Base-by-base conservation (phyloP, 2,888 invertebrate species). In the Drosophila eohydei region DNA sequence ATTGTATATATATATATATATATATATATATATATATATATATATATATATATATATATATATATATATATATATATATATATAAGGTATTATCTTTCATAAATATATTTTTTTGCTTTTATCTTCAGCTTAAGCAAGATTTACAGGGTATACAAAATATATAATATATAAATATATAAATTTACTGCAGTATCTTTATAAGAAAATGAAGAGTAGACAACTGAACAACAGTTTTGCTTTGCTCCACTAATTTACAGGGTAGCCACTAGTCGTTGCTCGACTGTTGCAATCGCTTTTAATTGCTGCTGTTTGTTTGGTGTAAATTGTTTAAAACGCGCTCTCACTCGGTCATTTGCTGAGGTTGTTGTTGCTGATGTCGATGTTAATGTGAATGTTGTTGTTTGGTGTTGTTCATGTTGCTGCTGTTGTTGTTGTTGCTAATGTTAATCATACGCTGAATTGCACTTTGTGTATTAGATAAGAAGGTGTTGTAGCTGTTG, bases 391-490 rank as follows among this genome's bases (percentile, higher is more conserved):
- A 21, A 51, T 50, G 48, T 32, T 48, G 48, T n/a, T 48, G 48
- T 16, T 50, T 6, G 28, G 28, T 11, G 30, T 26, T 48, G 30
- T 7, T 21, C 3, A 11, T 51, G 58, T 48, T 66, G 63, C 16
- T 59, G 69, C 41, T 57, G 67, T 46, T 57, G 50, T 44, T 71
- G 57, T 48, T 69, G 62, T 48, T 71, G 79, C 73, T 83, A 70
- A 78, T 86, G 85, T 88, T 85, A 82, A 86, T 88, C 88, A 76
- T 75, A 77, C 83, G 88, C 86, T 88, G 86, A 88, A 83, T 85
- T 89, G 85, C 89, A 88, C 86, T 88, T 84, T 83, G 80, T 78
- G 59, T 71, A 70, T 87, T 88, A 89, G 80, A 87, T 87, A 89
- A 85, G 83, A 71, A 66, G 58, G 16, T 68, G 75, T 61, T 69